A percentile compares a stretch with the other conserved stretches of the same genome.
phyloP scores from a whole-genome alignment of 2,888 invertebrate species.

The Amiota communis region DNA sequence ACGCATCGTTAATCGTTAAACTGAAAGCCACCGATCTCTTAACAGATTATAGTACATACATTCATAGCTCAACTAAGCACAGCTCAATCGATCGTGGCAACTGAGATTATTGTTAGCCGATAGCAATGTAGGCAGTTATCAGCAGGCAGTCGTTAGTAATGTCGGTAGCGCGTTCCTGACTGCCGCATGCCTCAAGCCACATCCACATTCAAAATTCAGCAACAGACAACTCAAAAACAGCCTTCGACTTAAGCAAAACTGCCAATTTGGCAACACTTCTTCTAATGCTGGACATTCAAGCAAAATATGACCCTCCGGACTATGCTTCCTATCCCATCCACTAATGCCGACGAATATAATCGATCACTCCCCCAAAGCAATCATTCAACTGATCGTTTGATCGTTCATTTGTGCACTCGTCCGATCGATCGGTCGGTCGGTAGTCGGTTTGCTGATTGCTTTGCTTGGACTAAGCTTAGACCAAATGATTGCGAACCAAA shows the following conservation, averaged over 20 bases:
- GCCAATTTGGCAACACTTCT: constrained; percentile 18
- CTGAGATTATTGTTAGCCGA: constrained; percentile 5
- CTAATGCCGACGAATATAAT: constrained; percentile 4
- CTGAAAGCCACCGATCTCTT: not conserved
- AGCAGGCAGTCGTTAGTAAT: not conserved
- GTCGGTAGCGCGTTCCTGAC: not conserved
- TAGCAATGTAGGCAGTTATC: constrained; percentile 20
- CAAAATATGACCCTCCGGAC: not conserved
- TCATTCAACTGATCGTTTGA: not conserved
- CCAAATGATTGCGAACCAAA: not conserved
- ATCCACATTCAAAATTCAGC: not conserved
- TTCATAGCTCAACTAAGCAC: no score
- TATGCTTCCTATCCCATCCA: no score
- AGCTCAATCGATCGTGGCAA: not conserved
- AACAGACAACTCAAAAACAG: not conserved
- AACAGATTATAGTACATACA: not conserved
- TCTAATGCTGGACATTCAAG: constrained; percentile 14
- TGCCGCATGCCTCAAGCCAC: constrained; percentile 13
- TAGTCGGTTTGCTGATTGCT: not conserved
- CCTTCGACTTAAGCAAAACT: not conserved
- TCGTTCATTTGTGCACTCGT: no score
- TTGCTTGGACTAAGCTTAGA: not conserved
- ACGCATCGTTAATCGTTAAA: constrained; percentile 13
- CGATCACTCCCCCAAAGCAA: constrained; percentile 11
- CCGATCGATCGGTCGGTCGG: not conserved